phyloP scores from a whole-genome alignment of 2,888 invertebrate species.

The Luperina testacea region DNA sequence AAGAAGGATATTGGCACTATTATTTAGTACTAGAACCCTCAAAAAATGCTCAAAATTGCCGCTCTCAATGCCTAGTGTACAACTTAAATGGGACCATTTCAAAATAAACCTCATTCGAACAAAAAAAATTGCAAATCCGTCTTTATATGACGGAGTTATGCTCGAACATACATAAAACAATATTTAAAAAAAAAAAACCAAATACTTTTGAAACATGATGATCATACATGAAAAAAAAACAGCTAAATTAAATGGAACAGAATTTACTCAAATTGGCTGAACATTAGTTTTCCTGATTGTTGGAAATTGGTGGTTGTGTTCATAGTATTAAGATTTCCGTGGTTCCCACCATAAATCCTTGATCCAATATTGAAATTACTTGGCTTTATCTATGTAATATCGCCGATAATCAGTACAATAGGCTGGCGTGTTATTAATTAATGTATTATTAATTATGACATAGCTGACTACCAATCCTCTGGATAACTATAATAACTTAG shows the following conservation, averaged over 20 bases:
- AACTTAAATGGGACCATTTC: too few relatives aligned
- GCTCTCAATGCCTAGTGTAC: too few relatives aligned
- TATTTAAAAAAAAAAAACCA: too few relatives aligned
- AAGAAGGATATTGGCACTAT: too few relatives aligned
- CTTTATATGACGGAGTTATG: too few relatives aligned
- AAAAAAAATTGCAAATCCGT: too few relatives aligned
- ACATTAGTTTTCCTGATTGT: not conserved
- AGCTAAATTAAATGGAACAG: not conserved
- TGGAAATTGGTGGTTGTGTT: not conserved
- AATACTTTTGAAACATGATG: not conserved
- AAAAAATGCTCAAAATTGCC: too few relatives aligned
- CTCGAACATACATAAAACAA: too few relatives aligned
- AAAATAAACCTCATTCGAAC: too few relatives aligned
- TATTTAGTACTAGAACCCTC: too few relatives aligned
- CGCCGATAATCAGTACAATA: not conserved
- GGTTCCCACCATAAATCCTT: too few relatives aligned
- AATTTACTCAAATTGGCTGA: not conserved
- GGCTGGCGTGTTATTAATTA: slow-evolving; percentile 6
- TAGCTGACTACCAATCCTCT: not conserved
- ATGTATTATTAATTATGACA: slow-evolving; percentile 19
- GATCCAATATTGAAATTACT: slow-evolving; percentile 5
- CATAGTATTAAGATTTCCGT: not conserved
- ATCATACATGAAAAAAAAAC: not conserved
- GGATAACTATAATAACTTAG: not conserved
- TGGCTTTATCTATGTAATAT: slow-evolving; percentile 8